Evolutionary conservation across 2,113 vertebrate species (phyloP), one percentile per base, ranked within the genome.

Genomic region (Elaphurus davidianus): DNA sequence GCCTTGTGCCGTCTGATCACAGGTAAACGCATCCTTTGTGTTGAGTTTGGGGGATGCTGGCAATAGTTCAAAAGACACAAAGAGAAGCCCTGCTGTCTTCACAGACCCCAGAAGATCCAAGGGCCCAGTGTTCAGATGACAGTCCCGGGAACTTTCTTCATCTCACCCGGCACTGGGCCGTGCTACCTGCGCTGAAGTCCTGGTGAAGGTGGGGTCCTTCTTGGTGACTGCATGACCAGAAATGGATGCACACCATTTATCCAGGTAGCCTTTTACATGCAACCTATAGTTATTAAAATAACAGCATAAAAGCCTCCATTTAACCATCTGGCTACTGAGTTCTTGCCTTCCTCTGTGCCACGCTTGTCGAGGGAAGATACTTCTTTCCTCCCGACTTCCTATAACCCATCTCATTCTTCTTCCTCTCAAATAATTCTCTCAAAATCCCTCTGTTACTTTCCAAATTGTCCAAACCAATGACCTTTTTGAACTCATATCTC

Each of bases 1-100:
- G 89, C 91, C 76, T 50, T 1, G 33, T 40, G n/a, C 40, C 21
- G n/a, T 10, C 78, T 91, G 82, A 93, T 98, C 96, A 94, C 78
- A 97, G 96, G 94, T 94, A 86, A 90, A 82, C 0, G 84, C 3
- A 15, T 33, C 19, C 1, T 50, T 91, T 50, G 45, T 27, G 85
- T 87, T 91, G 40, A 59, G 89, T 84, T 92, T 2, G 59, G 60
- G 76, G 55, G 86, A 52, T 52, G 67, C 23, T 96, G 96, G 94
- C 67, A 94, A 15, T 14, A 54, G 60, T 91, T 98, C 91, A 96
- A 96, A 97, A 83, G 67, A 97, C 52, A 59, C 71, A 86, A 33
- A 79, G 33, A 87, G 74, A 82, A 43, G 55, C 28, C 76, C 86
- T 62, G 25, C 94, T 97, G 78, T 81, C 89, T 94, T 89, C 60